phyloP scores from a whole-genome alignment of 2,113 vertebrate species.

The Pseudopipra pipra region DNA sequence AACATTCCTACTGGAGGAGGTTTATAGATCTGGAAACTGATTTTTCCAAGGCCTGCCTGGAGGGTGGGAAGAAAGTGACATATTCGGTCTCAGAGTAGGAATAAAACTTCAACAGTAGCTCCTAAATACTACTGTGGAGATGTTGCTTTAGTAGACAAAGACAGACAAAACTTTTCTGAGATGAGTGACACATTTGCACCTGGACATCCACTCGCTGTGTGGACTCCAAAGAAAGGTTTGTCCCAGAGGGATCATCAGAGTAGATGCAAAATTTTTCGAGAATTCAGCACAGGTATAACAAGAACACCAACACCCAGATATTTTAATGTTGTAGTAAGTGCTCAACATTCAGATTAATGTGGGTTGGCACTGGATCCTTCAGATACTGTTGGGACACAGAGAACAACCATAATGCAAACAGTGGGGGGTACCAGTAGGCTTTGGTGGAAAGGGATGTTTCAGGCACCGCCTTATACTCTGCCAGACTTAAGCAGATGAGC shows the following conservation, averaged over 20 bases:
- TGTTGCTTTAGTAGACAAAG: rapidly evolving
- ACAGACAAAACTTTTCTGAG: neutral
- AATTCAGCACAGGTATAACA: neutral
- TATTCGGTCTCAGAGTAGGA: neutral
- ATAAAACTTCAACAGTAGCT: neutral
- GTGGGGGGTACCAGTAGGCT: neutral
- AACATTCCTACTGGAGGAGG: neutral
- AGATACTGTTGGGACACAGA: neutral
- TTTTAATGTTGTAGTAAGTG: neutral
- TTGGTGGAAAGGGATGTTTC: neutral
- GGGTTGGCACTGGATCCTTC: neutral
- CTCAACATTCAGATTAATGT: neutral
- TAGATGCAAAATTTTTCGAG: neutral
- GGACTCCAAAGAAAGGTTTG: neutral
- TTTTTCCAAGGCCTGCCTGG: neutral
- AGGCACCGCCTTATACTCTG: neutral
- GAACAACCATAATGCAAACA: neutral
- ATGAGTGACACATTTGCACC: neutral
- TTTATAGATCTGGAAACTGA: neutral
- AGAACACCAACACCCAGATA: neutral
- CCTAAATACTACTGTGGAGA: neutral
- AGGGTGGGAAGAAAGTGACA: neutral
- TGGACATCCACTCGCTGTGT: neutral
- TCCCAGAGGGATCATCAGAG: neutral
- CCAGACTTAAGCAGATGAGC: neutral